Conservation (phyloP, 2,113 vertebrate species). For the Misgurnus anguillicaudatus region DNA sequence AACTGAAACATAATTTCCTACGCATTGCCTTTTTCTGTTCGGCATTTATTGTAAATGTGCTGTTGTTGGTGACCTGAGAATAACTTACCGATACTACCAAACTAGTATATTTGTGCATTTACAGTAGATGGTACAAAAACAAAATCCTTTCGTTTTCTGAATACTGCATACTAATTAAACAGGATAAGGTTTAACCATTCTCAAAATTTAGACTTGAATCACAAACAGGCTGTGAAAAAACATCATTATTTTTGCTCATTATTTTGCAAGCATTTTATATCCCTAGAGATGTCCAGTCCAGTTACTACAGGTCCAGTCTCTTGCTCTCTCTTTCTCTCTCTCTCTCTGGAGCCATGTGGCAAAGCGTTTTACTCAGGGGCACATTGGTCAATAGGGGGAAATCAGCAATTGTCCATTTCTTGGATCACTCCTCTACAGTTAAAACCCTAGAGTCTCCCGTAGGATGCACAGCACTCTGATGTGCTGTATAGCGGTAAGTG, state of each 20-base stretch:
- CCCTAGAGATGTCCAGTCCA: neutral
- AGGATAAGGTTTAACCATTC: neutral
- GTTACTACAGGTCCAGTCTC: neutral
- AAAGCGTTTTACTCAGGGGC: neutral
- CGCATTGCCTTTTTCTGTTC: constrained; percentile 11
- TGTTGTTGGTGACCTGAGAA: neutral
- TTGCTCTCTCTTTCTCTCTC: too few species aligned
- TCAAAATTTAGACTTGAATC: neutral
- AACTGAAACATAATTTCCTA: constrained; percentile 9
- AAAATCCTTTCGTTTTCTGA: neutral
- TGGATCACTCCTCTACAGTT: neutral
- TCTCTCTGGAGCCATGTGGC: neutral
- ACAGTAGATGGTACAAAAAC: neutral
- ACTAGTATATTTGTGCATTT: neutral
- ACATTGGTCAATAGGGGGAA: neutral
- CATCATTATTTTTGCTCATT: neutral
- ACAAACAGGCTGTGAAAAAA: neutral
- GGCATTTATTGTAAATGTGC: too few species aligned
- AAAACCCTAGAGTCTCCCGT: constrained; percentile 3
- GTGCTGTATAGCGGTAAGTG: constrained; percentile 9
- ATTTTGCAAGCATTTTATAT: neutral
- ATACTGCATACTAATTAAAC: neutral
- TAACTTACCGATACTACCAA: neutral
- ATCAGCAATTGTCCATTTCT: neutral
- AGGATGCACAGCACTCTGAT: neutral